Evolutionary conservation across 2,797 vertebrate genomes (phyloP).

Genomic region (Falco rusticolus): DNA sequence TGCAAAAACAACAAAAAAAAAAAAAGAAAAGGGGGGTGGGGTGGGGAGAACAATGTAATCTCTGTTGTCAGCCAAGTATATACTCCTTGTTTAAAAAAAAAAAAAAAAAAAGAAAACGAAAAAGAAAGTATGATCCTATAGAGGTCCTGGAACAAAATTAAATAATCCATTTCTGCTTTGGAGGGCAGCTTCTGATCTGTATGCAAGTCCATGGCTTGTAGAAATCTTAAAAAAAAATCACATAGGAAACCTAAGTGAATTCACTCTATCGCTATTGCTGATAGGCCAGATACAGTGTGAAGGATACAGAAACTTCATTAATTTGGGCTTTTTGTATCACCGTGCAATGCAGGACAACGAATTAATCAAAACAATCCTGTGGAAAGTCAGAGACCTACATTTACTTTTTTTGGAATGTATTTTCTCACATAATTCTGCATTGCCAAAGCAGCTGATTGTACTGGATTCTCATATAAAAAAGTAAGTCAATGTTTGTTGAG

Average conservation of each 20-base stretch:
- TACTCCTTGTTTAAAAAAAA: background rate
- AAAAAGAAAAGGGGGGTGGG: background rate
- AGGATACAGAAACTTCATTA: background rate
- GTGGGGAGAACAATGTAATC: background rate
- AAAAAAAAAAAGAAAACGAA: background rate
- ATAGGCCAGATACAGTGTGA: background rate
- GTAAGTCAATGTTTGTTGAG: background rate
- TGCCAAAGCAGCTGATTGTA: conserved; percentile 13
- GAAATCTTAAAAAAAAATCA: background rate
- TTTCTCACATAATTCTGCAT: background rate
- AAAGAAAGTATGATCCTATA: background rate
- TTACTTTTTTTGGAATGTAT: conserved; percentile 7
- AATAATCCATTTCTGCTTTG: background rate
- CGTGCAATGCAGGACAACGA: background rate
- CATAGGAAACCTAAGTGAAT: background rate
- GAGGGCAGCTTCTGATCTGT: background rate
- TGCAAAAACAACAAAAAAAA: background rate
- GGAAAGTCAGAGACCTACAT: background rate
- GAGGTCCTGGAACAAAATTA: background rate
- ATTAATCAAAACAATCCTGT: conserved; percentile 30
- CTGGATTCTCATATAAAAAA: background rate
- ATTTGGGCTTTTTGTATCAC: background rate
- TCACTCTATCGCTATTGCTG: background rate
- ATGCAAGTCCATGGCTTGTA: background rate
- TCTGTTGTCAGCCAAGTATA: background rate